These are phyloP conservation scores for Heterodera filipjevi DNA, from an alignment of 2,888 invertebrate genomes.

Conservation along the genomic window DNA sequence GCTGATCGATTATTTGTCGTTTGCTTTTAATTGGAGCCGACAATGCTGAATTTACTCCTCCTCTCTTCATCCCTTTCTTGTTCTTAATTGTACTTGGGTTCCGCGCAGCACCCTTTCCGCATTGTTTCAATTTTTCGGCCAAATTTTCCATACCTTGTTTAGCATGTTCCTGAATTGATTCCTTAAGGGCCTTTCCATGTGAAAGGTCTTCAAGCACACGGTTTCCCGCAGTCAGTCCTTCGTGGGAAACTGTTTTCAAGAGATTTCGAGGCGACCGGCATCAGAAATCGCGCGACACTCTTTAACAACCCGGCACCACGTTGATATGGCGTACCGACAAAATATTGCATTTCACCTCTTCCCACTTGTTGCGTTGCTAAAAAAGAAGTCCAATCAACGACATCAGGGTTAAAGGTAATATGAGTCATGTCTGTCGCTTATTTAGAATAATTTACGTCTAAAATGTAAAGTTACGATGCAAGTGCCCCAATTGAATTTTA, in stretches of 20 bases:
- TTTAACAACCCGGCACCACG: neutral
- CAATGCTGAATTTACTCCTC: too few relatives aligned
- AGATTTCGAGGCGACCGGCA: constrained; percentile 6
- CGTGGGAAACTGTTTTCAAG: neutral
- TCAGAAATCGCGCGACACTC: constrained; percentile 12
- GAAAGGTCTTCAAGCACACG: constrained; percentile 10
- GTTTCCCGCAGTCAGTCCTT: constrained; percentile 1
- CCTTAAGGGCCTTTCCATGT: neutral
- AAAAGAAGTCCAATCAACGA: constrained; percentile 1
- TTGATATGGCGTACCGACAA: constrained; percentile 2
- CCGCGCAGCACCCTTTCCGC: constrained; percentile 16
- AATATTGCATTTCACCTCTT: neutral
- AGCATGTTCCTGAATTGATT: neutral
- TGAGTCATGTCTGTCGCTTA: neutral
- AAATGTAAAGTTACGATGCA: constrained; percentile 29
- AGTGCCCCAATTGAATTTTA: constrained; percentile 25
- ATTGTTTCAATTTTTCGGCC: constrained; percentile 11
- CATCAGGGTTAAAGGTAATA: neutral
- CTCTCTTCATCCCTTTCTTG: neutral
- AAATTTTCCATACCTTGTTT: constrained; percentile 17
- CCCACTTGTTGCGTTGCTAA: neutral
- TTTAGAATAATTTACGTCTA: constrained; percentile 28
- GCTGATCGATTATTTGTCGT: neutral
- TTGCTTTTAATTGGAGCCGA: too few relatives aligned
- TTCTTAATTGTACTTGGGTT: neutral